Percentiles rank a stretch among this genome's conserved stretches.
Conservation (phyloP, 1,140 invertebrate genomes). For the Drosophila suzukii region DNA sequence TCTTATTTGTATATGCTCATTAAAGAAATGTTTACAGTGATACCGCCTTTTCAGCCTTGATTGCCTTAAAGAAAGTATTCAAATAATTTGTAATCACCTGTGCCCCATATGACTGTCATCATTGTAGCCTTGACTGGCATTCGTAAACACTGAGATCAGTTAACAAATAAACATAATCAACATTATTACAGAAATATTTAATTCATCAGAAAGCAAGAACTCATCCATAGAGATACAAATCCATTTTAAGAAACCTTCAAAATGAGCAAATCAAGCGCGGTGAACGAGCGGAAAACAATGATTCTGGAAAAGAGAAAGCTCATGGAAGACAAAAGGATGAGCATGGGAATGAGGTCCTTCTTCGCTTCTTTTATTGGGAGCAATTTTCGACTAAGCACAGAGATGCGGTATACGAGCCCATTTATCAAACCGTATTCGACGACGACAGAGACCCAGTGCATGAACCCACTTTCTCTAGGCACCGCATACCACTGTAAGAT, state of each 20-base stretch:
- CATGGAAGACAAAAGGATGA: slow-evolving; percentile 4
- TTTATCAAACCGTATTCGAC: not conserved
- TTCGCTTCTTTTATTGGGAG: not conserved
- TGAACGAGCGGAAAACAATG: not conserved
- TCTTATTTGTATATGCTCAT: too few relatives aligned
- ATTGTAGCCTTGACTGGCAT: not conserved
- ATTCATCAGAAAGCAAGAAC: too few relatives aligned
- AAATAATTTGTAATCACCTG: too few relatives aligned
- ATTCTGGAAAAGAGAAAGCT: slow-evolving; percentile 10
- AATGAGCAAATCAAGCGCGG: not conserved
- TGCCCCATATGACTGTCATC: not conserved
- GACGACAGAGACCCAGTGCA: not conserved
- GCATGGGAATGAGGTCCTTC: slow-evolving; percentile 1
- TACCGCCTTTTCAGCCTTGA: too few relatives aligned
- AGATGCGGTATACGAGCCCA: not conserved
- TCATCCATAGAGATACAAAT: slow-evolving; percentile 3
- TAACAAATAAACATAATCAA: not conserved
- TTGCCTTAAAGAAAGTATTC: too few relatives aligned
- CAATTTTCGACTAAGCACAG: not conserved
- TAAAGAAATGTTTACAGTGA: too few relatives aligned
- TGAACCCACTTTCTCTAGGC: slow-evolving; percentile 12
- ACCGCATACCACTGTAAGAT: slow-evolving; percentile 27
- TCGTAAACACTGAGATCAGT: not conserved
- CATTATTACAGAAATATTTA: not conserved
- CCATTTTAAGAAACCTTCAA: not conserved